These are phyloP conservation scores for Empidonax alnorum DNA, from an alignment of 2,113 vertebrate genomes.

Conservation along the genomic window DNA sequence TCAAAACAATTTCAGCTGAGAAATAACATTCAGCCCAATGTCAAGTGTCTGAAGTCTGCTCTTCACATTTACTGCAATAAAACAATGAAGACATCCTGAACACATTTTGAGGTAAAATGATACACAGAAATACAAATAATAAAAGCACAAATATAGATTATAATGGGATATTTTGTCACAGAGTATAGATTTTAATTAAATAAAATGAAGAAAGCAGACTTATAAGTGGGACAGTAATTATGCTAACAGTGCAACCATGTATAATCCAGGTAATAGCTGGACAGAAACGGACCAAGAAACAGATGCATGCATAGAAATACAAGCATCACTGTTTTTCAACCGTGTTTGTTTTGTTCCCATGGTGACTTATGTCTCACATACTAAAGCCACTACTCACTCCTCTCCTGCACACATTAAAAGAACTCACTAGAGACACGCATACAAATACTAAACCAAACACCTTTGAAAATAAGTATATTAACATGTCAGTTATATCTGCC, in stretches of 20 bases:
- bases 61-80: neutral
- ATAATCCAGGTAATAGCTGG: neutral
- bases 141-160: neutral
- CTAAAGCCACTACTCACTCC: neutral
- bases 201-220: neutral
- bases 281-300: neutral
- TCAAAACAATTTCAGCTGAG: neutral
- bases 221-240: neutral
- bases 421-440: neutral
- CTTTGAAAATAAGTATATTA: slow-evolving; percentile 12
- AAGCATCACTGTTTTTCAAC: neutral
- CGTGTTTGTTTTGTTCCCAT: neutral
- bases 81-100: neutral
- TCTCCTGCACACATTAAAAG: neutral
- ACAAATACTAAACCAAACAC: neutral
- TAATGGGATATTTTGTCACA: neutral
- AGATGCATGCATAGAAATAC: neutral
- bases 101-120: neutral
- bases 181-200: neutral
- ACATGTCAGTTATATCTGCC: neutral
- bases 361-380: neutral
- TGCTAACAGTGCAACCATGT: neutral
- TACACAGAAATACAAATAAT: neutral
- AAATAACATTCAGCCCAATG: neutral
- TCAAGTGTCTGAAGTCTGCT: neutral